Percentiles rank a stretch among this genome's conserved stretches.
Evolutionary conservation across 2,888 invertebrate species (phyloP).

Genomic region (Melipona beecheii): DNA sequence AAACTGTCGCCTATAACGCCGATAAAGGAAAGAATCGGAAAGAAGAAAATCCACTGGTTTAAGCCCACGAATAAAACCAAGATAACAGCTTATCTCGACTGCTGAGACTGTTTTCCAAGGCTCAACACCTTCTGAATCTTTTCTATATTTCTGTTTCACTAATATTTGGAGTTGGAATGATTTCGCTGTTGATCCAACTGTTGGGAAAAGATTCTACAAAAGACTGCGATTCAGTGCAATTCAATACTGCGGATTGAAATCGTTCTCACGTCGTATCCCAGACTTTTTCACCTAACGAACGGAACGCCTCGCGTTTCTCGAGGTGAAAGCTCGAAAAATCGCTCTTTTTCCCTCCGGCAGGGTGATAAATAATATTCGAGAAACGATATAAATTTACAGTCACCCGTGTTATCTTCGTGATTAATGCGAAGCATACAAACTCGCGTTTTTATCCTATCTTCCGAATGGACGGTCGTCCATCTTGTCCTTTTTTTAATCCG

Average conservation of each 20-base stretch:
- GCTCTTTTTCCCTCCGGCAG: background rate
- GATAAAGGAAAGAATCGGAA: background rate
- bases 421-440: background rate
- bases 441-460: background rate
- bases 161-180: background rate
- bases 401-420: background rate
- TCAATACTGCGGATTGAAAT: constrained; percentile 60
- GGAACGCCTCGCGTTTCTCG: constrained; percentile 45
- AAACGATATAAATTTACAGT: background rate
- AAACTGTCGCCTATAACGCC: background rate
- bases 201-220: background rate
- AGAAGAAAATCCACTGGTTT: background rate
- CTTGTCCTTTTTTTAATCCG: background rate
- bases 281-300: constrained; percentile 34
- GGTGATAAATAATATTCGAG: constrained; percentile 40
- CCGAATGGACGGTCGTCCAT: background rate
- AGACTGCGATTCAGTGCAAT: constrained; percentile 57
- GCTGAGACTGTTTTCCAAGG: no score
- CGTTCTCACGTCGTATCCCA: constrained; percentile 25
- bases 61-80: background rate
- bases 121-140: background rate
- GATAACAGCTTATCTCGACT: background rate
- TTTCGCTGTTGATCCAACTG: background rate
- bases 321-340: constrained; percentile 39
- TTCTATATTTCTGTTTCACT: background rate